A percentile compares a stretch with the other conserved stretches of the same genome.
Evolutionary conservation across 2,797 vertebrate species (phyloP).

Genomic region (Caiman crocodilus): DNA sequence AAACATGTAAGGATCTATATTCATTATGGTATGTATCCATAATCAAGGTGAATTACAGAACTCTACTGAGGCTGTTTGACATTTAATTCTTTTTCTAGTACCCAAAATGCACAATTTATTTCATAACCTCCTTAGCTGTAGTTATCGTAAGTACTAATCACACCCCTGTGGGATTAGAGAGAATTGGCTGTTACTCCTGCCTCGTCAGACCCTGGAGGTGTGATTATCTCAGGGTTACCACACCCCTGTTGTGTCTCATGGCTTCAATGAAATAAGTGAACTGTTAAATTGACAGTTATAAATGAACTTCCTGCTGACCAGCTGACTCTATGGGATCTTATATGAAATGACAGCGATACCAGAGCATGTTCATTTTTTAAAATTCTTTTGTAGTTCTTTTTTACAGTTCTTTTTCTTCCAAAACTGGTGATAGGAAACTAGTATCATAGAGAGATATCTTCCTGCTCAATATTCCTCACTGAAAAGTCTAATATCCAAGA

Average conservation of each 20-base stretch:
- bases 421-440: neutral
- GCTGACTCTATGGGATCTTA: conserved; percentile 49
- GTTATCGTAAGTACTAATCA: conserved; percentile 71
- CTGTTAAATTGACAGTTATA: conserved; percentile 78
- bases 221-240: conserved; percentile 77
- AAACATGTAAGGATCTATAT: neutral
- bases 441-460: conserved; percentile 8
- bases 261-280: conserved; percentile 77
- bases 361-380: neutral
- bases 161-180: conserved; percentile 71
- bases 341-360: rapidly evolving
- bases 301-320: conserved; percentile 72
- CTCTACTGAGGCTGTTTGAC: conserved; percentile 38
- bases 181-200: conserved; percentile 73
- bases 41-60: conserved; percentile 58
- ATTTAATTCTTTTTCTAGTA: conserved; percentile 49
- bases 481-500: conserved; percentile 29
- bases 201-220: conserved; percentile 68
- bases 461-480: neutral
- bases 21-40: conserved; percentile 3
- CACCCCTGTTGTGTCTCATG: conserved; percentile 74
- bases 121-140: conserved; percentile 63
- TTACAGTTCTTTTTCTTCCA: neutral
- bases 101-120: conserved; percentile 64
- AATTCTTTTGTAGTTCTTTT: neutral